Percentiles rank a stretch among this genome's conserved stretches.
Evolutionary conservation across 1,140 invertebrate genomes (phyloP).

Genomic region (Cataglyphis hispanica): DNA sequence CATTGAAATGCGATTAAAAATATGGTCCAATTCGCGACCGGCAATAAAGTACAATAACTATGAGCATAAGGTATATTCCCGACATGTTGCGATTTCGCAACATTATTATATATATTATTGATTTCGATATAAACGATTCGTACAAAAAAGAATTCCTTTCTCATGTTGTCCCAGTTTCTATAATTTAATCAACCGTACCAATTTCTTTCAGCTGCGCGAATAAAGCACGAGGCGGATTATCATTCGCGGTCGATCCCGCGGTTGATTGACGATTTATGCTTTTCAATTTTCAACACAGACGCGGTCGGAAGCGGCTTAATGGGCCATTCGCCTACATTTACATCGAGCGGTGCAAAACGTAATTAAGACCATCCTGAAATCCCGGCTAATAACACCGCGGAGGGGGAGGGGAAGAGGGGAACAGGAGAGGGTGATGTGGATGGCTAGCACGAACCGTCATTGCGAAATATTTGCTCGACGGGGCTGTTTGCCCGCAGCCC

Average conservation of each 20-base stretch:
- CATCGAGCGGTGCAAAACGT: slow-evolving; percentile 45
- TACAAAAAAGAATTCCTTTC: background rate
- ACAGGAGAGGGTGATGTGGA: background rate
- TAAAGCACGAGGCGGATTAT: slow-evolving; percentile 4
- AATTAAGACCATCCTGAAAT: slow-evolving; percentile 60
- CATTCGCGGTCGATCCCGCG: slow-evolving; percentile 20
- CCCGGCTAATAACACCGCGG: slow-evolving; percentile 50
- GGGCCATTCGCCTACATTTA: slow-evolving; percentile 37
- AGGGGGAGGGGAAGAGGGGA: background rate
- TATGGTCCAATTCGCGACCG: slow-evolving; percentile 19
- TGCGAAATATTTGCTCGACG: slow-evolving; percentile 61
- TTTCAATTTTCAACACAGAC: slow-evolving; percentile 23
- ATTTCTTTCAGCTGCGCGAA: slow-evolving; percentile 14
- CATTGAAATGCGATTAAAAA: slow-evolving; percentile 57
- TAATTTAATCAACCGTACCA: background rate
- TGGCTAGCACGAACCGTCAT: slow-evolving; percentile 15
- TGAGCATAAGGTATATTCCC: background rate
- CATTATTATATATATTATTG: no score
- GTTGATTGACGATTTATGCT: slow-evolving; percentile 37
- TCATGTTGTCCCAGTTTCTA: background rate
- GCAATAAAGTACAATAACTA: background rate
- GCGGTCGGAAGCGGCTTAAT: slow-evolving; percentile 29
- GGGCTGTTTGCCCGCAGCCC: slow-evolving; percentile 48
- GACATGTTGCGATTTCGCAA: no score
- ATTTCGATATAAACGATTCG: background rate